Evolutionary conservation across 2,888 invertebrate genomes (phyloP).

Genomic region (Holacanthella duospinosa): DNA sequence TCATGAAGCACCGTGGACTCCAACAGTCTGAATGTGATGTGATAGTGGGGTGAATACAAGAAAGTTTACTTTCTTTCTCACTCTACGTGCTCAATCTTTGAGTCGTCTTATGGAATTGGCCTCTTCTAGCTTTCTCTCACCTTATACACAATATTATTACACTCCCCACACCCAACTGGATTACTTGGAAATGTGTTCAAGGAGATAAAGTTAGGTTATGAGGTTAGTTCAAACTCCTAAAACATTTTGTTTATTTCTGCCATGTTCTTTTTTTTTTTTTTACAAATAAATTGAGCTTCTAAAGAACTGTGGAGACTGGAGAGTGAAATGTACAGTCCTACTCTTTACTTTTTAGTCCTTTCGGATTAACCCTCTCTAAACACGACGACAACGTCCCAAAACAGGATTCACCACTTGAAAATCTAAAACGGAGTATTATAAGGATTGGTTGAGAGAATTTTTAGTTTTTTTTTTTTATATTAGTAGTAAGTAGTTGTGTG

Average conservation of each 20-base stretch:
- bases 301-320: too few species aligned
- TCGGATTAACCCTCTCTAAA: too few species aligned
- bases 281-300: too few species aligned
- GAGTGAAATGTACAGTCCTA: too few species aligned
- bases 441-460: too few species aligned
- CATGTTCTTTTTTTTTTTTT: too few species aligned
- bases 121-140: neutral
- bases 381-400: too few species aligned
- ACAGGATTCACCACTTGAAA: too few species aligned
- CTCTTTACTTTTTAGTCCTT: too few species aligned
- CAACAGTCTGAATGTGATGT: neutral
- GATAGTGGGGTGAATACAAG: neutral
- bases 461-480: too few species aligned
- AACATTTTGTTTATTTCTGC: neutral
- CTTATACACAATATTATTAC: neutral
- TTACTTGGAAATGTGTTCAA: neutral
- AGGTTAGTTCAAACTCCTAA: neutral
- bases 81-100: neutral
- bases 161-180: neutral
- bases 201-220: neutral
- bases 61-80: neutral
- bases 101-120: neutral
- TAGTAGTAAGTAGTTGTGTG: too few species aligned
- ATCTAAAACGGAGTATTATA: too few species aligned
- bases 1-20: neutral